phyloP scores from a whole-genome alignment of 2,888 invertebrate genomes.

The Epiblema foenella region DNA sequence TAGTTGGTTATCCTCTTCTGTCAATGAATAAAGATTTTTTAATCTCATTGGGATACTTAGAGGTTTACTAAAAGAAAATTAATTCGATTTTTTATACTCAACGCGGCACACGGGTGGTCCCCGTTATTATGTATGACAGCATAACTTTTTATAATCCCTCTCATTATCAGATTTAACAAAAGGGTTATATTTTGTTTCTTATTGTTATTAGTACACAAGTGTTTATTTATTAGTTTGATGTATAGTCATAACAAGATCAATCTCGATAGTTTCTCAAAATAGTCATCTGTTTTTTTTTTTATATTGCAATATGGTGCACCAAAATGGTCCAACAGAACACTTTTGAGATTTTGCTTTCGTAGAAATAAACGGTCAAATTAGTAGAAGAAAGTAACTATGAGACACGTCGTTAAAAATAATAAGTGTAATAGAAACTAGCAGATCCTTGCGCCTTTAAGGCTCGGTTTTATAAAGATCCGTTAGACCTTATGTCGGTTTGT shows the following conservation, averaged over 20 bases:
- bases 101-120: slow-evolving; percentile 29
- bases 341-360: slow-evolving; percentile 14
- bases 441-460: not conserved
- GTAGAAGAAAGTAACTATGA: slow-evolving; percentile 29
- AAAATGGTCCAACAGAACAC: no score
- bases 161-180: slow-evolving; percentile 21
- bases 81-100: not conserved
- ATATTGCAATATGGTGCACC: no score
- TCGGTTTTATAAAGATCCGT: no score
- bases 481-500: no score
- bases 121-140: slow-evolving; percentile 28
- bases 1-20: no score
- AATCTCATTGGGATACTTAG: no score
- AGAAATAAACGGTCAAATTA: slow-evolving; percentile 33
- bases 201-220: not conserved
- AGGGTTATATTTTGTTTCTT: slow-evolving; percentile 7
- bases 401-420: not conserved
- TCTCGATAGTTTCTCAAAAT: no score
- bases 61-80: no score
- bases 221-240: no score
- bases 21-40: no score
- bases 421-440: not conserved
- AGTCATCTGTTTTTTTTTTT: no score
- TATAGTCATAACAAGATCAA: no score
- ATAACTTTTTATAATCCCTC: slow-evolving; percentile 28